Evolutionary conservation across 2,113 vertebrate species (phyloP).

Genomic region (Rafetus swinhoei): DNA sequence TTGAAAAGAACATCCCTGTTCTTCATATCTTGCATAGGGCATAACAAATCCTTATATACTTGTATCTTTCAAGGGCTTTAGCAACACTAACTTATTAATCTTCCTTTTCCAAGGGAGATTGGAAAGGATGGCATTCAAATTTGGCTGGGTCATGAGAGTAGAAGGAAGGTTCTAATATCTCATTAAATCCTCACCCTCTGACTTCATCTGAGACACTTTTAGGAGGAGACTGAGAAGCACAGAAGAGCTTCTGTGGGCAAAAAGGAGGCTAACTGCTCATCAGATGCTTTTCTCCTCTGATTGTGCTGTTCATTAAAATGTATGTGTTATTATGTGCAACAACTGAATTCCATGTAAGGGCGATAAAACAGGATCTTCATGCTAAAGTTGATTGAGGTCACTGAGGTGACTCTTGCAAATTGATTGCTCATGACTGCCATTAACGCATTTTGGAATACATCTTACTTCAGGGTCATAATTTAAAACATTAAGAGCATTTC

Average conservation of each 20-base stretch:
- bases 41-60: slow-evolving; percentile 35
- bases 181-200: slow-evolving; percentile 38
- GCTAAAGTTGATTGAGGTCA: not conserved
- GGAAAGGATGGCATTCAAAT: slow-evolving; percentile 48
- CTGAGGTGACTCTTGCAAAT: slow-evolving; percentile 12
- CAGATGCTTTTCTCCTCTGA: slow-evolving; percentile 34
- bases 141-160: slow-evolving; percentile 22
- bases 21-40: not conserved
- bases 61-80: slow-evolving; percentile 30
- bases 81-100: slow-evolving; percentile 42
- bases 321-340: slow-evolving; percentile 19
- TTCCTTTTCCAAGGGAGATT: slow-evolving; percentile 23
- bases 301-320: slow-evolving; percentile 46
- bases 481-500: not conserved
- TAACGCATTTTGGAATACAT: not conserved
- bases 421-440: not conserved
- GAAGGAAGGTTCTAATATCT: slow-evolving; percentile 19
- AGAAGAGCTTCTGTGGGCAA: slow-evolving; percentile 4
- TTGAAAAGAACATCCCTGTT: not conserved
- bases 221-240: not conserved
- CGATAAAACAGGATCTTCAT: slow-evolving; percentile 23
- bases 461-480: not conserved
- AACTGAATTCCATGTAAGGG: not conserved
- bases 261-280: not conserved
- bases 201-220: slow-evolving; percentile 32